phyloP scores from a whole-genome alignment of 2,888 invertebrate genomes.

The Crepidodera aurea region DNA sequence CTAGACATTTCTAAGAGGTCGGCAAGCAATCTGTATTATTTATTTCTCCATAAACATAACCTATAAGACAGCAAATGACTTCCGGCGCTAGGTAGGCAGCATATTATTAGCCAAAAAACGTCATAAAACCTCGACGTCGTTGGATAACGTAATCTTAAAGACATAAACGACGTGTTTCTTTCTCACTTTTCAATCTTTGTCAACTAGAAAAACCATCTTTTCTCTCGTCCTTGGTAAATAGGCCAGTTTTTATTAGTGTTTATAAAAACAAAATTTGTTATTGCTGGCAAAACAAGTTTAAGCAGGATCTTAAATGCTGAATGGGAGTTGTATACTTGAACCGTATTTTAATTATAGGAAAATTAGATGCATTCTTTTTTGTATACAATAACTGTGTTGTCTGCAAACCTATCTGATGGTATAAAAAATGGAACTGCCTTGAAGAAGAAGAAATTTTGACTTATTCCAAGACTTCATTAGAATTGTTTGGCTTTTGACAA shows the following conservation, averaged over 20 bases:
- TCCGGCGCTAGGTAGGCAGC: slow-evolving; percentile 40
- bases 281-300: not conserved
- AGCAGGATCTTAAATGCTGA: too few relatives aligned
- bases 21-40: slow-evolving; percentile 48
- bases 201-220: slow-evolving; percentile 7
- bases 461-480: too few relatives aligned
- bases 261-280: not conserved
- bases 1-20: slow-evolving; percentile 32
- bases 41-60: slow-evolving; percentile 47
- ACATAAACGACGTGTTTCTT: slow-evolving; percentile 38
- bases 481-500: too few relatives aligned
- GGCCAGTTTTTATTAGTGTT: not conserved
- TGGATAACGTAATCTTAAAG: slow-evolving; percentile 27
- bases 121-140: slow-evolving; percentile 29
- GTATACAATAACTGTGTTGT: too few relatives aligned
- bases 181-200: slow-evolving; percentile 32
- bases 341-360: too few relatives aligned
- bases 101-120: slow-evolving; percentile 40
- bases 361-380: too few relatives aligned
- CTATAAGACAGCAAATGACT: slow-evolving; percentile 46
- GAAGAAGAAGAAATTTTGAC: too few relatives aligned
- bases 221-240: not conserved
- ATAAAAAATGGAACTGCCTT: too few relatives aligned
- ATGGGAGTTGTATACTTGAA: too few relatives aligned
- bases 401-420: too few relatives aligned